Conservation (phyloP, 2,888 invertebrate species). For the Palloptera scutellata region DNA sequence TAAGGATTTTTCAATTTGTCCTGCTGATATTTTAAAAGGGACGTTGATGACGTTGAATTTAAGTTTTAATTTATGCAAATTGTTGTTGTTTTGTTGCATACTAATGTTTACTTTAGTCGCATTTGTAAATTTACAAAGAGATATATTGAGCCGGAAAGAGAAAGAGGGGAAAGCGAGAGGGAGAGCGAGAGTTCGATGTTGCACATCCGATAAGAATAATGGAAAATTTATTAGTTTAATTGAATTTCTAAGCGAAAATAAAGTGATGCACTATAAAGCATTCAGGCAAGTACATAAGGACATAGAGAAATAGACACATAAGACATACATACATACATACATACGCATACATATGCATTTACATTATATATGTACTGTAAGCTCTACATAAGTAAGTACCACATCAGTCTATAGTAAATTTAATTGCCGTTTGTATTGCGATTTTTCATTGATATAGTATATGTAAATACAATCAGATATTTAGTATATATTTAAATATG, state of each 20-base stretch:
- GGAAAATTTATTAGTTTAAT: constrained; percentile 60
- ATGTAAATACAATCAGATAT: no score
- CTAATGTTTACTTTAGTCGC: constrained; percentile 8
- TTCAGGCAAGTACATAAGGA: neutral
- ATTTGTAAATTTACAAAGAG: constrained; percentile 3
- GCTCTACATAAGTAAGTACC: no score
- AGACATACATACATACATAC: neutral
- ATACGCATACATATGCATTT: neutral
- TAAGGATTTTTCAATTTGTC: constrained; percentile 1
- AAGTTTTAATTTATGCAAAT: constrained; percentile 61
- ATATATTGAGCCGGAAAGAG: neutral
- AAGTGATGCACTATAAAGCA: no score
- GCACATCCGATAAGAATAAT: constrained; percentile 55
- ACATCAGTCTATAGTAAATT: no score
- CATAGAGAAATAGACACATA: constrained; percentile 14
- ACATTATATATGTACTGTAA: no score
- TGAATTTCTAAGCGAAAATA: constrained; percentile 45
- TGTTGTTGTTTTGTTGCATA: constrained; percentile 29
- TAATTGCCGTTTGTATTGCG: no score
- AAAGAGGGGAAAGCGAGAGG: neutral
- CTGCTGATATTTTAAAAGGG: constrained; percentile 9
- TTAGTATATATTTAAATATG: no score
- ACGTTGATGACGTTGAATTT: constrained; percentile 37
- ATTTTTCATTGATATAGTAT: no score
- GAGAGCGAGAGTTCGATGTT: constrained; percentile 13